A percentile compares a stretch with the other conserved stretches of the same genome.
Conservation (phyloP, 2,113 vertebrate species). For the Passerina amoena region DNA sequence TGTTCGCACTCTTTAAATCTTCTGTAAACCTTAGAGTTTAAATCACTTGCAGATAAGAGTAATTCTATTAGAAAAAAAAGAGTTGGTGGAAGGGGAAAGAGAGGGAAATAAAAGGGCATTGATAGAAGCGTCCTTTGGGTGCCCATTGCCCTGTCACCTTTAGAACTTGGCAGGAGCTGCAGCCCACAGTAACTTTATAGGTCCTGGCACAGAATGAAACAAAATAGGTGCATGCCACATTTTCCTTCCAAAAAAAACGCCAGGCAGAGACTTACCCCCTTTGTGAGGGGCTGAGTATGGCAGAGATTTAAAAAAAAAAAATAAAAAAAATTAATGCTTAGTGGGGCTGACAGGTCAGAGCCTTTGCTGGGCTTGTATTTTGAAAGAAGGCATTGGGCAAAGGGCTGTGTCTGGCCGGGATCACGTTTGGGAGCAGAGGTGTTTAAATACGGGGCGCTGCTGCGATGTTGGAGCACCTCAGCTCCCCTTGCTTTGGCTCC, state of each 20-base stretch:
- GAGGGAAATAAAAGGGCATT: constrained; percentile 68
- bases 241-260: constrained; percentile 58
- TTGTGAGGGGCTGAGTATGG: constrained; percentile 41
- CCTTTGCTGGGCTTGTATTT: constrained; percentile 23
- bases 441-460: background rate
- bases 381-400: background rate
- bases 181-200: constrained; percentile 57
- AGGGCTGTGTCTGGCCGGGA: background rate
- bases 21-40: constrained; percentile 80
- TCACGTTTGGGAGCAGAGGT: background rate
- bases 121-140: constrained; percentile 64
- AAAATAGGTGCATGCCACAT: constrained; percentile 68
- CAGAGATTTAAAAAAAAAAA: background rate
- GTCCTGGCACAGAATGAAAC: constrained; percentile 61
- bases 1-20: constrained; percentile 94
- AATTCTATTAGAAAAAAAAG: constrained; percentile 78
- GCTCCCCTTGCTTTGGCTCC: constrained; percentile 23
- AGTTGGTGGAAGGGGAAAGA: constrained; percentile 30
- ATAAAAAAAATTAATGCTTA: background rate
- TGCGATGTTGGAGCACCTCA: background rate
- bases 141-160: constrained; percentile 51
- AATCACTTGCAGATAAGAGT: constrained; percentile 88
- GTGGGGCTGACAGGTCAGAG: background rate
- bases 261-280: constrained; percentile 39
- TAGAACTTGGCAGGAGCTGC: constrained; percentile 51